Evolutionary conservation across 2,113 vertebrate genomes (phyloP).

Genomic region (Antechinus stuartii): DNA sequence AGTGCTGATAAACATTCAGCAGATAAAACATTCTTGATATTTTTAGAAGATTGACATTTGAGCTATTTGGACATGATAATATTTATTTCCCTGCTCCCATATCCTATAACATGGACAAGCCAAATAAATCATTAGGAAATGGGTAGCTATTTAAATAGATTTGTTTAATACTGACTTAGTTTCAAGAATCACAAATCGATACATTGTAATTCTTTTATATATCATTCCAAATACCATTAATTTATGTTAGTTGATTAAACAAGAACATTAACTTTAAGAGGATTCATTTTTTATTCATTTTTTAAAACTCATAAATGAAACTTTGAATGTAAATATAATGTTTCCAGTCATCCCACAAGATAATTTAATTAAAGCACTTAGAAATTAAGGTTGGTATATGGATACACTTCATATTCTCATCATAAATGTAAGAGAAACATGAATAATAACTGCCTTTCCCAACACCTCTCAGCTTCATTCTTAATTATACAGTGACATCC

Average conservation of each 20-base stretch:
- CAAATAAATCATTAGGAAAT: slow-evolving; percentile 29
- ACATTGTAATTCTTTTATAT: slow-evolving; percentile 6
- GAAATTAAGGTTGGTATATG: slow-evolving; percentile 1
- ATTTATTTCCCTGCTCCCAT: slow-evolving; percentile 41
- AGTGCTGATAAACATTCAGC: slow-evolving; percentile 16
- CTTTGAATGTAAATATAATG: slow-evolving; percentile 10
- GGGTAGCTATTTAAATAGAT: slow-evolving; percentile 18
- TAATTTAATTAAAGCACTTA: not conserved
- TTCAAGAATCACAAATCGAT: slow-evolving; percentile 24
- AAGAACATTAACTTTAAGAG: not conserved
- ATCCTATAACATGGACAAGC: slow-evolving; percentile 23
- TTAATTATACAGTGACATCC: not conserved
- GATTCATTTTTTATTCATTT: not conserved
- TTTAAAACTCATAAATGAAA: slow-evolving; percentile 28
- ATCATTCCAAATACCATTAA: not conserved
- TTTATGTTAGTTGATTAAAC: not conserved
- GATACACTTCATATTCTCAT: not conserved
- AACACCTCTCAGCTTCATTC: not conserved
- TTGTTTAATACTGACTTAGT: not conserved
- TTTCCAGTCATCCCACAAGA: slow-evolving; percentile 35
- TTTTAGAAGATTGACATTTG: slow-evolving; percentile 50
- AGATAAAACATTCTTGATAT: slow-evolving; percentile 13
- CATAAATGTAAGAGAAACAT: slow-evolving; percentile 6
- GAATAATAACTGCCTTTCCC: not conserved
- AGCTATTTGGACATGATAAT: slow-evolving; percentile 26